These are phyloP conservation scores for Cyprinodon variegatus DNA, from an alignment of 2,113 vertebrate genomes.

Conservation along the genomic window DNA sequence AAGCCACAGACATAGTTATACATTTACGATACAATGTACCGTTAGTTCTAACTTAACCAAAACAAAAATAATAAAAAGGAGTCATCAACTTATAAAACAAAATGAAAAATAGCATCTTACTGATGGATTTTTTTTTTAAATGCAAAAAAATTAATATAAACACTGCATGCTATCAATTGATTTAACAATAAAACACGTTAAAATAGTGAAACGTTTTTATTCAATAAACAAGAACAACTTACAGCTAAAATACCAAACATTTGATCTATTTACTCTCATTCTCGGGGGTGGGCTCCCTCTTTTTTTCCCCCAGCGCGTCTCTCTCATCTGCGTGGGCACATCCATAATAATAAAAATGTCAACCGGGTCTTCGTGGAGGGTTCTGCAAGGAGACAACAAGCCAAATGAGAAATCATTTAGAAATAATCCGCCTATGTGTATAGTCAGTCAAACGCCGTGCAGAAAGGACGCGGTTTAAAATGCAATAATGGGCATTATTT, in stretches of 20 bases:
- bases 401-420: slow-evolving; percentile 71
- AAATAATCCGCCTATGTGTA: slow-evolving; percentile 57
- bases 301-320: slow-evolving; percentile 17
- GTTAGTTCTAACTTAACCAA: not conserved
- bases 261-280: not conserved
- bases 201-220: not conserved
- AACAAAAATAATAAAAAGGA: slow-evolving; percentile 3
- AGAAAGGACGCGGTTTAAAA: slow-evolving; percentile 24
- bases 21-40: slow-evolving; percentile 5
- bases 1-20: slow-evolving; percentile 14
- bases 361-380: slow-evolving; percentile 53
- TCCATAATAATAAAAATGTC: slow-evolving; percentile 77
- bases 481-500: slow-evolving; percentile 37
- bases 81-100: not conserved
- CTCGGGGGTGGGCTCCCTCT: slow-evolving; percentile 60
- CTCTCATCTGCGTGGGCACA: slow-evolving; percentile 68
- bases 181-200: not conserved
- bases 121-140: not conserved
- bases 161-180: not conserved
- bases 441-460: slow-evolving; percentile 55
- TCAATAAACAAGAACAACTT: not conserved
- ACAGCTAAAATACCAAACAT: not conserved
- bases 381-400: slow-evolving; percentile 67
- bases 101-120: not conserved
- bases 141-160: not conserved